Base-by-base conservation (phyloP, 2,797 vertebrate species). In the Moxostoma hubbsi region DNA sequence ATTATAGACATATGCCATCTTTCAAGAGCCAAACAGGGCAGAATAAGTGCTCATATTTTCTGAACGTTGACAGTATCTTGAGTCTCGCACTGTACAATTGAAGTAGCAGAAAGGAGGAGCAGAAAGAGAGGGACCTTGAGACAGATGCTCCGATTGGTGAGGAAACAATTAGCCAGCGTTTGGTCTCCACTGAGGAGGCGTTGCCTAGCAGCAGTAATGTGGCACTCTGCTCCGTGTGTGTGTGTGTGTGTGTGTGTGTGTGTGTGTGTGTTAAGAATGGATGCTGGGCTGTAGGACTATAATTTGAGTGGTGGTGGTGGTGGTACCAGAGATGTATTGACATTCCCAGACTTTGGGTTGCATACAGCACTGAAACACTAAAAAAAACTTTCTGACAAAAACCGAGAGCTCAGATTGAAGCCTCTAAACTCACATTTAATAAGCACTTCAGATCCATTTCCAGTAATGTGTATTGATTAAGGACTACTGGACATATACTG, bases 181-280 rank as follows among this genome's bases (percentile, higher is more conserved):
- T 43, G 9, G 68, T 61, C 68, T 80, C 68, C 73, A 10, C 68
- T 73, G 73, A 71, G 61, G 73, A 80, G 77, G 65, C 64, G 82
- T 83, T 83, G 82, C 82, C 82, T 83, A 83, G 82, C 82, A 83
- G 82, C 79, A 49, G 66, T 62, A 71, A 49, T 67, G 61, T 69
- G 63, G 55, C 15, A 13, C 45, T 59, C 11, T 50, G 45, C 54
- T 67, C 61, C 45, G 55, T 15, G 70, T 13, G 70, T 55, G 65
- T 68, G 57, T 75, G 13, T 77, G 24, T 18, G 58, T 59, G n/a
- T 46, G 66, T 64, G 50, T 70, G 36, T 73, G 13, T 43, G 43
- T 71, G 74, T 73, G 71, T 24, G 50, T 63, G 47, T 70, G 68
- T 71, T 57, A 15, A 12, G 16, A 43, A 79, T 72, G 13, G 45